Evolutionary conservation across 23 tunicate genomes (phyloP), one percentile per base, ranked within the genome.

Genomic region (Halocynthia aurantium): DNA sequence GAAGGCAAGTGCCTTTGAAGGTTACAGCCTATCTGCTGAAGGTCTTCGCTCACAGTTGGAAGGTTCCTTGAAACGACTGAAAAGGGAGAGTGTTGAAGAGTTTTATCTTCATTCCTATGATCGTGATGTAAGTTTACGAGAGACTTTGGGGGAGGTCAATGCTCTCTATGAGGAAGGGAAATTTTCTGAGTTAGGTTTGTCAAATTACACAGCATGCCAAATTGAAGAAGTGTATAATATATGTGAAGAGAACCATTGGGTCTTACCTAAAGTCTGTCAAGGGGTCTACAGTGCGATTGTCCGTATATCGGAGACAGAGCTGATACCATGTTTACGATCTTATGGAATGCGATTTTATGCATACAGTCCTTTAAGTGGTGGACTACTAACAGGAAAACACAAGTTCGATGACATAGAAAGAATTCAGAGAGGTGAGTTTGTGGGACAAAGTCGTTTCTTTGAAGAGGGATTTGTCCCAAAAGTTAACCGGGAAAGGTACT

Each of bases 101-200:
- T 85, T 79, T 61, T 89, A 89, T 62, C 77, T 89, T 8, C 96
- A 89, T 80, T 85, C 89, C 7, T 89, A 85, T 53, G 96, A 89
- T 75, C 89, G 80, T 57, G 61, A 80, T 54, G 75, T 85, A 20
- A 85, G 89, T 53, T 70, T 89, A 61, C 52, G 22, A 51, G 89
- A 89, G 53, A 89, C 89, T 13, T 66, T 89, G 6, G 58, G 57
- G 52, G 89, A 61, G 51, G 81, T 89, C 7, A 80, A 89, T 60
- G 80, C 85, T 20, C 20, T 89, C 53, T 55, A 79, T 50, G 19
- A 89, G 10, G 89, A 89, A 55, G 90, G 90, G 6, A 89, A 89
- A 57, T 89, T 89, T 60, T 49, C 85, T 50, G 85, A 80, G 58
- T 80, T 89, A 55, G 96, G 96, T 8, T 80, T 89, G 7, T 89